These are phyloP conservation scores for Cotesia chilonis DNA, from an alignment of 1,140 invertebrate genomes.

Conservation along the genomic window DNA sequence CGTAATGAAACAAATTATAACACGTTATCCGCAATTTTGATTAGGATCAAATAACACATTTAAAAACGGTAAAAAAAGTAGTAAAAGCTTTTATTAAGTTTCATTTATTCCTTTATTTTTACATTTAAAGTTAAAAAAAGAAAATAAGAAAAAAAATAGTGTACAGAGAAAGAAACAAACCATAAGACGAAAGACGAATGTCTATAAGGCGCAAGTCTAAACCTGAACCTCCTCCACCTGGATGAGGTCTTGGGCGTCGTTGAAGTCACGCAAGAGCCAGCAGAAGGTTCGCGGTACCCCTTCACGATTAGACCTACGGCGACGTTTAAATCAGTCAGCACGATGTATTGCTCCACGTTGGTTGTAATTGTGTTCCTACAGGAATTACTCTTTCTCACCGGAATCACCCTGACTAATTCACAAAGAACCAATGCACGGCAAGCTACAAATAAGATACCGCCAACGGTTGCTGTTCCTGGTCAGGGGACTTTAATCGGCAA, in stretches of 20 bases:
- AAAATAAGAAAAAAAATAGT: neutral
- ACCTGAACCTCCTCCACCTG: constrained; percentile 41
- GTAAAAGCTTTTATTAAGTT: neutral
- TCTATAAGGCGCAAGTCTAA: constrained; percentile 44
- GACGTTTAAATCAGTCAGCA: constrained; percentile 52
- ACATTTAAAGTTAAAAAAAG: constrained; percentile 1
- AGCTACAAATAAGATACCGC: constrained; percentile 46
- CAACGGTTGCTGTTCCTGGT: constrained; percentile 51
- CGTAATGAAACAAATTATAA: constrained; percentile 7
- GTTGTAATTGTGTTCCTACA: constrained; percentile 44
- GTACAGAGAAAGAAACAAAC: constrained; percentile 9
- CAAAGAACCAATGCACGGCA: constrained; percentile 54
- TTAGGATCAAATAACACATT: neutral
- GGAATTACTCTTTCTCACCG: constrained; percentile 43
- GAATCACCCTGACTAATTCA: constrained; percentile 39
- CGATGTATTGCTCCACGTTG: constrained; percentile 53
- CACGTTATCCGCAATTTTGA: neutral
- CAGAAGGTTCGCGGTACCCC: constrained; percentile 48
- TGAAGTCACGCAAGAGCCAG: constrained; percentile 51
- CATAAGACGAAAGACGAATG: constrained; percentile 21
- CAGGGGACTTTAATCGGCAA: constrained; percentile 59
- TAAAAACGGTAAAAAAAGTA: no score
- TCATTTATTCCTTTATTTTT: neutral
- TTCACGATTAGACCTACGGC: constrained; percentile 41
- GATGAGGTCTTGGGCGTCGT: constrained; percentile 48